These are phyloP conservation scores for Diprion similis DNA, from an alignment of 1,140 invertebrate species.

Conservation along the genomic window DNA sequence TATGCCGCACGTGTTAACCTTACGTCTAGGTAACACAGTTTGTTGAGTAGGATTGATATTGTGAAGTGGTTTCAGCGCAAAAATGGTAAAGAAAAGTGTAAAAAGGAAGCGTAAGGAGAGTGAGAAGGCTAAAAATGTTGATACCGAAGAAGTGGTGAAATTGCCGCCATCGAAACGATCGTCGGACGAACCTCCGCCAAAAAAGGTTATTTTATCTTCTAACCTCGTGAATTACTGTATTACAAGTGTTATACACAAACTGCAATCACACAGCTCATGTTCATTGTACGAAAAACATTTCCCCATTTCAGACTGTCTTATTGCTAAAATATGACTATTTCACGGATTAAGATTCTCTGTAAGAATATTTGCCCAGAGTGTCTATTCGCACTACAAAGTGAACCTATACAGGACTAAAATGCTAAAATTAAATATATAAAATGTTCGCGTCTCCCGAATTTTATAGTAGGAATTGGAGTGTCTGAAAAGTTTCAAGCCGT, in stretches of 20 bases:
- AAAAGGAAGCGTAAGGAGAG: slow-evolving; percentile 42
- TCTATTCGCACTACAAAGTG: no score
- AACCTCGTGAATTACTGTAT: neutral
- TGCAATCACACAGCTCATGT: neutral
- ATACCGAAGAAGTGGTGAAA: slow-evolving; percentile 27
- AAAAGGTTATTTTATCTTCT: slow-evolving; percentile 54
- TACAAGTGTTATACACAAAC: neutral
- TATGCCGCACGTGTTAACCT: no score
- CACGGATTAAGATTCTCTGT: no score
- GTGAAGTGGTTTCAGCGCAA: slow-evolving; percentile 7
- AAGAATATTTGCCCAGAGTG: no score
- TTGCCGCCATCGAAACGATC: slow-evolving; percentile 48
- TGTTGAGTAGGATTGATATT: no score
- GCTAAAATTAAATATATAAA: slow-evolving; percentile 8
- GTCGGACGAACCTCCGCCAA: slow-evolving; percentile 57
- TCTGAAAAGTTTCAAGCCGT: no score
- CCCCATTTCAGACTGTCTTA: slow-evolving; percentile 11
- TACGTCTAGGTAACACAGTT: no score
- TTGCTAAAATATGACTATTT: slow-evolving; percentile 5
- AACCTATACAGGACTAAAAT: no score
- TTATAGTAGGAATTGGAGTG: no score
- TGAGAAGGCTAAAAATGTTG: slow-evolving; percentile 25
- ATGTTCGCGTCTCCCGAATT: neutral
- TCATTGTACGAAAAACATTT: slow-evolving; percentile 14
- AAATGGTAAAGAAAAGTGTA: slow-evolving; percentile 40